Percentiles rank a stretch among this genome's conserved stretches.
phyloP scores from a whole-genome alignment of 1,140 invertebrate species.

The Diabrotica virgifera region DNA sequence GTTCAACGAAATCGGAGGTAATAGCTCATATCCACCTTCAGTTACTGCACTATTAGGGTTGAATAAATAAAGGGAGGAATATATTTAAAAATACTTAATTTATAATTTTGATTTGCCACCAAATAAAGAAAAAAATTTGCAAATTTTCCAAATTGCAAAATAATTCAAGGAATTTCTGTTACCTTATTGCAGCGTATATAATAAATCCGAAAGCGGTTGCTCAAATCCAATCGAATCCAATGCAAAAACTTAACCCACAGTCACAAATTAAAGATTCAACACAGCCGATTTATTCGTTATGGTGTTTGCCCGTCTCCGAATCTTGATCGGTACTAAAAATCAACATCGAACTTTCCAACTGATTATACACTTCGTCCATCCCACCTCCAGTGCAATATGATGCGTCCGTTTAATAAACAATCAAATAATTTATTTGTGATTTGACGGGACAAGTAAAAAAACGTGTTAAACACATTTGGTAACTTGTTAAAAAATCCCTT shows the following conservation, averaged over 20 bases:
- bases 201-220: background rate
- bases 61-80: too few relatives aligned
- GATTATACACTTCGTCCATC: background rate
- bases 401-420: background rate
- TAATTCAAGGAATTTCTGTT: too few relatives aligned
- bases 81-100: too few relatives aligned
- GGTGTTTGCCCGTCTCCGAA: background rate
- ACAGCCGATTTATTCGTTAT: background rate
- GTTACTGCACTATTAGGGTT: too few relatives aligned
- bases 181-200: too few relatives aligned
- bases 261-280: background rate
- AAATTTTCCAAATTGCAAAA: too few relatives aligned
- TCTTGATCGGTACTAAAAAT: background rate
- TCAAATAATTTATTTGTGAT: background rate
- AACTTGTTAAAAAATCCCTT: background rate
- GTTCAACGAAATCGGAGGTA: too few relatives aligned
- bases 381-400: background rate
- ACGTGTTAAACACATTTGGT: background rate
- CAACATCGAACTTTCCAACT: background rate
- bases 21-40: too few relatives aligned
- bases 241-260: background rate
- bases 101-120: too few relatives aligned
- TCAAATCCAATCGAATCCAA: background rate
- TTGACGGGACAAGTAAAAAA: background rate
- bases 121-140: too few relatives aligned